Conservation (phyloP, 2,113 vertebrate species). For the Zosterops lateralis region DNA sequence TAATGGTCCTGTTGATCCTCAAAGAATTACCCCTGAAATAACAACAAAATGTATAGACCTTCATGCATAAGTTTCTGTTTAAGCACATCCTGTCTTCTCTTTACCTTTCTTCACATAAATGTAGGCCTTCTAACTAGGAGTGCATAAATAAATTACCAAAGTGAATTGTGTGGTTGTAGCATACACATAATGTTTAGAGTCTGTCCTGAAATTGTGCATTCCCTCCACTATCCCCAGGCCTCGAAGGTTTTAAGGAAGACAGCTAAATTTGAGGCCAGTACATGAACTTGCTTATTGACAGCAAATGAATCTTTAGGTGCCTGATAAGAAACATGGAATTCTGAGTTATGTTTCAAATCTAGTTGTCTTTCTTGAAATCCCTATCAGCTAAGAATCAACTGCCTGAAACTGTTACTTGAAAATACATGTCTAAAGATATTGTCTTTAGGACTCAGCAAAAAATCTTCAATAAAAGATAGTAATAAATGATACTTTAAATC, state of each 20-base stretch:
- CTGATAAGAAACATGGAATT: neutral
- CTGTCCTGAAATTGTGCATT: neutral
- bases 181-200: neutral
- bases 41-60: neutral
- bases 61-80: neutral
- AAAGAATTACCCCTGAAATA: neutral
- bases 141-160: neutral
- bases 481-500: neutral
- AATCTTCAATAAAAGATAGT: neutral
- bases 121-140: neutral
- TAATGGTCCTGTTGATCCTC: neutral
- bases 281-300: neutral
- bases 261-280: neutral
- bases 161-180: rapidly evolving
- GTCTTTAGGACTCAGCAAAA: neutral
- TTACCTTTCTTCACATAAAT: neutral
- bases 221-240: rapidly evolving
- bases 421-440: neutral
- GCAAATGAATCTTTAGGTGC: neutral
- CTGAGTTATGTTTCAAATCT: neutral
- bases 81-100: neutral
- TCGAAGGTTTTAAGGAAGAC: neutral
- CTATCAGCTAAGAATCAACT: neutral
- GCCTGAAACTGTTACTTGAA: neutral
- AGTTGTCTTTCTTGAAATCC: neutral